A percentile compares a stretch with the other conserved stretches of the same genome.
Evolutionary conservation across 2,888 invertebrate species (phyloP).

Genomic region (Pollenia angustigena): DNA sequence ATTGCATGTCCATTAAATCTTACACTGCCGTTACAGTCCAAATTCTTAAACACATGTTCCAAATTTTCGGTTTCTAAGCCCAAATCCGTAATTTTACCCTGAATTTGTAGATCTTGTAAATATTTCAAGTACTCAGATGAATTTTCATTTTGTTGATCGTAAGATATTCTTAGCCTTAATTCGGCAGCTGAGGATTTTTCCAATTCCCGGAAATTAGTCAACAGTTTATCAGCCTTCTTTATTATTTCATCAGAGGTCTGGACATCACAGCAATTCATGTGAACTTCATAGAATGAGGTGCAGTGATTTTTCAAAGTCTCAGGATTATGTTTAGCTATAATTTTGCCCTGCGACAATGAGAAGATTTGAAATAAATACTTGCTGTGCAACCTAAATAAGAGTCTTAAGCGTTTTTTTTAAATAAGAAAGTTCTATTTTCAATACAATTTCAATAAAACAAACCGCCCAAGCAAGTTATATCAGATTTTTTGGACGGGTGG

Average conservation of each 20-base stretch:
- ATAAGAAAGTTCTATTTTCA: too few species aligned
- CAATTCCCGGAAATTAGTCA: constrained; percentile 77
- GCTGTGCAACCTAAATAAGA: too few species aligned
- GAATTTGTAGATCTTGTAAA: constrained; percentile 84
- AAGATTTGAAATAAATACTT: neutral
- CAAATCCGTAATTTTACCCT: constrained; percentile 85
- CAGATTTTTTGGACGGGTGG: too few species aligned
- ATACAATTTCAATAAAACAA: too few species aligned
- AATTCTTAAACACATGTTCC: constrained; percentile 86
- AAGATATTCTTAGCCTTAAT: constrained; percentile 78
- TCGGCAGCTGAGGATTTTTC: constrained; percentile 71
- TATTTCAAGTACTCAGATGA: constrained; percentile 78
- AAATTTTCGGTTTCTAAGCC: constrained; percentile 87
- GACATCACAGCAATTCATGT: constrained; percentile 78
- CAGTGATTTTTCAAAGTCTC: constrained; percentile 81
- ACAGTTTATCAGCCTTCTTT: constrained; percentile 75
- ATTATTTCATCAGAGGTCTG: constrained; percentile 75
- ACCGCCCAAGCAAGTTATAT: too few species aligned
- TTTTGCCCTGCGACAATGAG: constrained; percentile 79
- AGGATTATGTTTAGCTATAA: constrained; percentile 82
- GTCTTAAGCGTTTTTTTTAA: too few species aligned
- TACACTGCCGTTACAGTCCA: constrained; percentile 71
- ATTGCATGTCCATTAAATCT: constrained; percentile 23
- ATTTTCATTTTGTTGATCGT: constrained; percentile 76
- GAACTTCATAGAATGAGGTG: constrained; percentile 80